Evolutionary conservation across 2,888 invertebrate species (phyloP).

Genomic region (Dermolepida albohirtum): DNA sequence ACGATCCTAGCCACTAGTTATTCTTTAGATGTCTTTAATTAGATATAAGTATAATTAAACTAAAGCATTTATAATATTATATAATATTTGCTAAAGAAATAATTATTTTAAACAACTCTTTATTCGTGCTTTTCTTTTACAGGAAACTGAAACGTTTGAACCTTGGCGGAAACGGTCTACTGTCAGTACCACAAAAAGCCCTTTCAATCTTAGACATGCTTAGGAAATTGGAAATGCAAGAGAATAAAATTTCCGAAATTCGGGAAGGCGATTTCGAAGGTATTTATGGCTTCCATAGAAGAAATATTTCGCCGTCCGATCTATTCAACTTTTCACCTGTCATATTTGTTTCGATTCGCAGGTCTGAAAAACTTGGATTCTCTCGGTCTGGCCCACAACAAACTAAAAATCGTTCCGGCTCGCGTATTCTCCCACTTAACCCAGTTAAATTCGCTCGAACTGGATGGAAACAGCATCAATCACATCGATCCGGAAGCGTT

Average conservation of each 20-base stretch:
- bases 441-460: conserved; percentile 85
- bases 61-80: too few relatives aligned
- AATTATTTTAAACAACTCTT: too few relatives aligned
- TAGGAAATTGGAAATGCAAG: conserved; percentile 89
- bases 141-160: conserved; percentile 87
- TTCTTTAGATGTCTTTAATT: too few relatives aligned
- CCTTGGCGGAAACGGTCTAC: conserved; percentile 85
- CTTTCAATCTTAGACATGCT: conserved; percentile 83
- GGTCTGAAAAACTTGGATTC: conserved; percentile 86
- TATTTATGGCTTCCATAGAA: conserved; percentile 59
- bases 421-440: conserved; percentile 86
- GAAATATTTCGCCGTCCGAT: background rate
- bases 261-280: conserved; percentile 89
- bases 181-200: conserved; percentile 82
- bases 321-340: background rate
- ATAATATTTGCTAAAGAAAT: too few relatives aligned
- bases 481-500: conserved; percentile 88
- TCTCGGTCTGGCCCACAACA: conserved; percentile 87
- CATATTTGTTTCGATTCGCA: conserved; percentile 59
- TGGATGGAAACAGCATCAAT: conserved; percentile 87
- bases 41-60: too few relatives aligned
- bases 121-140: conserved; percentile 38
- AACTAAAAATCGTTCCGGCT: conserved; percentile 80
- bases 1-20: too few relatives aligned
- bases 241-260: conserved; percentile 82